A percentile compares a stretch with the other conserved stretches of the same genome.
Evolutionary conservation across 2,888 invertebrate genomes (phyloP).

Genomic region (Nephrotoma appendiculata): DNA sequence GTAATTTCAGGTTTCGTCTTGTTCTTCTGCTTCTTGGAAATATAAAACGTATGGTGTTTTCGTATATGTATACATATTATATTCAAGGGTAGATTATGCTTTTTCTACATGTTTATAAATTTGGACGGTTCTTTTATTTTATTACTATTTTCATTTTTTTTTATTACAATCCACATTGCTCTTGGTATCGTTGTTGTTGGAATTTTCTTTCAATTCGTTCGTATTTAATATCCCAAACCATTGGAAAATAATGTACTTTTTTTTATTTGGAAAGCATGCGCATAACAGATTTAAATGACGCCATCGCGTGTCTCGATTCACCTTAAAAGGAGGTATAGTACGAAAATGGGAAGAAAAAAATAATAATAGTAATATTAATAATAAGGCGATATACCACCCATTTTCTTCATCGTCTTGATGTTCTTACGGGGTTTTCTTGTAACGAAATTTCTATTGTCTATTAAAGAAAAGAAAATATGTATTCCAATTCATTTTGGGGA

Average conservation of each 20-base stretch:
- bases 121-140: neutral
- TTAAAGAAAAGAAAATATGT: neutral
- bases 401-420: conserved; percentile 2
- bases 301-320: conserved; percentile 11
- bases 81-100: neutral
- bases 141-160: neutral
- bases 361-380: neutral
- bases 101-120: neutral
- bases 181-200: neutral
- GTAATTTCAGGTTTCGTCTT: neutral
- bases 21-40: neutral
- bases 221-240: neutral
- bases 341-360: conserved; percentile 4
- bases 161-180: neutral
- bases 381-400: conserved; percentile 6
- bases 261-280: conserved; percentile 9
- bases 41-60: neutral
- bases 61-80: neutral
- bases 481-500: neutral
- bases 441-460: neutral
- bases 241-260: conserved; percentile 5
- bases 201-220: neutral
- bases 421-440: neutral
- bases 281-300: conserved; percentile 9
- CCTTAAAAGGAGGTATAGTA: conserved; percentile 5